Conservation (phyloP, 2,113 vertebrate genomes). For the Corynorhinus townsendii region DNA sequence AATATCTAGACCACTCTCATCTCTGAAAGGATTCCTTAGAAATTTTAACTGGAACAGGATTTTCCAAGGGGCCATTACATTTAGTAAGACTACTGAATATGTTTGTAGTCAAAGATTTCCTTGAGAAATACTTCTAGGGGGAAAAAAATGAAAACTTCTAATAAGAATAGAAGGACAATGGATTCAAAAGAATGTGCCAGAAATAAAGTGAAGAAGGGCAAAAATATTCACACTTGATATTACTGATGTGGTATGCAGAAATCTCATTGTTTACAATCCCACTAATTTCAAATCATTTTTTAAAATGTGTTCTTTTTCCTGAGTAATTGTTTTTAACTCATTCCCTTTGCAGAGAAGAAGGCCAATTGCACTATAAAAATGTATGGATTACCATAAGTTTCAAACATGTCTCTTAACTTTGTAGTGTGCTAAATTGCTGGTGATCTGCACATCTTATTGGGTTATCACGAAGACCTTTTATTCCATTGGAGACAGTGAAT, state of each 20-base stretch:
- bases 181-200: not conserved
- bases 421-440: not conserved
- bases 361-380: not conserved
- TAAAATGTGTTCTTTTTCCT: not conserved
- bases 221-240: not conserved
- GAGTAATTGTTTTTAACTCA: constrained; percentile 24
- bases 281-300: not conserved
- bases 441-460: not conserved
- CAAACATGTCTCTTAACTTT: not conserved
- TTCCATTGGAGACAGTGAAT: not conserved
- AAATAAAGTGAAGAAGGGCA: not conserved
- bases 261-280: not conserved
- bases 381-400: not conserved
- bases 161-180: not conserved
- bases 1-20: constrained; percentile 44
- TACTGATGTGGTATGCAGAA: not conserved
- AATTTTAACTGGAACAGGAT: constrained; percentile 18
- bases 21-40: constrained; percentile 54
- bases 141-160: not conserved
- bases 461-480: not conserved
- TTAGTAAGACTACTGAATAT: constrained; percentile 1
- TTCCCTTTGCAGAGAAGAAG: not conserved
- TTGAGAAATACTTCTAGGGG: constrained; percentile 34
- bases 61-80: constrained; percentile 37
- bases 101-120: constrained; percentile 36